Conservation (phyloP, 2,113 vertebrate genomes). For the Greenwoodochromis staneri region DNA sequence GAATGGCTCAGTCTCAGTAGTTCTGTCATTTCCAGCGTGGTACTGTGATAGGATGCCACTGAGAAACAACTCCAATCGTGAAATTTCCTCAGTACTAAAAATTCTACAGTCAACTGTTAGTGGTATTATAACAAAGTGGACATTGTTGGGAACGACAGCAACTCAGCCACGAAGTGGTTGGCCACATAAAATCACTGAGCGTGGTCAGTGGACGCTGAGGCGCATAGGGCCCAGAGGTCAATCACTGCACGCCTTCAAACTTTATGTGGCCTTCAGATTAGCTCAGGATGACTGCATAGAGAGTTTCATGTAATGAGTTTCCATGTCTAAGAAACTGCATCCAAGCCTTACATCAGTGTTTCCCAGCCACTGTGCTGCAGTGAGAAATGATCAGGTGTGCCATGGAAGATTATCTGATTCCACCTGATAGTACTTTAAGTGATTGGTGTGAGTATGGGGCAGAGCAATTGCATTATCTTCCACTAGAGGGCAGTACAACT, state of each 20-base stretch:
- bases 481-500: not conserved
- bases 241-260: not conserved
- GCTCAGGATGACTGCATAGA: not conserved
- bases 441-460: not conserved
- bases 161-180: rapidly evolving
- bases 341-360: not conserved
- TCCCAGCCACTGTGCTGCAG: not conserved
- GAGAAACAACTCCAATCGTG: not conserved
- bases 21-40: not conserved
- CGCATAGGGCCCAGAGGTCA: not conserved
- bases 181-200: not conserved
- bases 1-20: not conserved
- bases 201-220: rapidly evolving
- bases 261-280: not conserved
- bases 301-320: not conserved
- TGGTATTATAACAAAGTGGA: not conserved
- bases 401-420: not conserved
- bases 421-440: not conserved
- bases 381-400: not conserved
- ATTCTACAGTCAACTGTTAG: not conserved
- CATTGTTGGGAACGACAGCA: not conserved
- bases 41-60: not conserved
- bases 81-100: not conserved
- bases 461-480: not conserved
- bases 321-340: not conserved